Evolutionary conservation across 2,797 vertebrate genomes (phyloP).

Genomic region (Bradypus variegatus): DNA sequence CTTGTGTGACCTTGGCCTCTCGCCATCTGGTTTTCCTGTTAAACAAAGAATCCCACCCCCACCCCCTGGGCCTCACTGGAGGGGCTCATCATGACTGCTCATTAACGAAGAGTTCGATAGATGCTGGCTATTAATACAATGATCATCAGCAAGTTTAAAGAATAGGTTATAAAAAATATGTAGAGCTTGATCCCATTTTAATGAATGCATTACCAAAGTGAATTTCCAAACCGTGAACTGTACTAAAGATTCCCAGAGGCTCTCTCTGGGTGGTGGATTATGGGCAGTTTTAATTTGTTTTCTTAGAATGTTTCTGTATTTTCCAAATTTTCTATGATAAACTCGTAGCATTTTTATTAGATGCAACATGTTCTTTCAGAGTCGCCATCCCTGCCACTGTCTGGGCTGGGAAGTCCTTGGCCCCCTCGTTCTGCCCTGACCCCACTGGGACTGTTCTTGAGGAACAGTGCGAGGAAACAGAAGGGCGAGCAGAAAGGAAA

Average conservation of each 20-base stretch:
- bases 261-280: not conserved
- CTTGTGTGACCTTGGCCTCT: not conserved
- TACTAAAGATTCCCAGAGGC: not conserved
- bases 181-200: not conserved
- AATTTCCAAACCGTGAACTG: not conserved
- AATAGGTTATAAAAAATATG: not conserved
- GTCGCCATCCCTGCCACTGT: not conserved
- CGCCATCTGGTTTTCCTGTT: not conserved
- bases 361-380: not conserved
- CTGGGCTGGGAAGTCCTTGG: not conserved
- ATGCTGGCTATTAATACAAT: not conserved
- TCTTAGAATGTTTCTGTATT: not conserved
- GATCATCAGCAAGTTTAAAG: not conserved
- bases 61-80: not conserved
- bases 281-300: not conserved
- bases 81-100: not conserved
- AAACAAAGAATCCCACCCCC: not conserved
- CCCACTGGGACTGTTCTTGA: not conserved
- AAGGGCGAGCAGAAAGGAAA: not conserved
- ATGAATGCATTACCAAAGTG: not conserved
- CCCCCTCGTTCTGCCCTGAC: not conserved
- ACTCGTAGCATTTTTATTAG: not conserved
- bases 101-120: not conserved
- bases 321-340: not conserved
- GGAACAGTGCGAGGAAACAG: rapidly evolving